These are phyloP conservation scores for Ferrisia virgata DNA, from an alignment of 2,888 invertebrate genomes.

Conservation along the genomic window DNA sequence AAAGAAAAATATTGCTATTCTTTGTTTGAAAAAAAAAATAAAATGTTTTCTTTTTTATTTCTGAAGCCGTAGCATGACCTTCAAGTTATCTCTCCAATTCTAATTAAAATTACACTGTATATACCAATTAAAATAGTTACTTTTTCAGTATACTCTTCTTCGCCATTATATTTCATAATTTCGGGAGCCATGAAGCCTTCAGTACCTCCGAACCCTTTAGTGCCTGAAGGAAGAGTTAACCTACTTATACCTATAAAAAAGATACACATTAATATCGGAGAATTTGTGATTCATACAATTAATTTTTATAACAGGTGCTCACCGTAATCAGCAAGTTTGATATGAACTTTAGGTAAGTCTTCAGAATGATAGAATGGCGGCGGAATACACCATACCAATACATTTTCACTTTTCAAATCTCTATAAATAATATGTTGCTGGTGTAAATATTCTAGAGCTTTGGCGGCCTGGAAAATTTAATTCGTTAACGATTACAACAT, in stretches of 20 bases:
- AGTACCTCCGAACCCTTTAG: constrained; percentile 97
- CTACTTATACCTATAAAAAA: constrained; percentile 70
- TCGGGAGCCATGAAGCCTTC: constrained; percentile 99
- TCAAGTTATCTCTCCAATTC: too few species aligned
- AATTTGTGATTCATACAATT: not conserved
- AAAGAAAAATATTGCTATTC: too few species aligned
- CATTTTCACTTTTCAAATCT: constrained; percentile 93
- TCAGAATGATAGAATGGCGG: constrained; percentile 62
- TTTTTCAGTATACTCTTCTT: constrained; percentile 98
- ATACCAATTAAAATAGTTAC: constrained; percentile 58
- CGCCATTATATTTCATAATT: constrained; percentile 96
- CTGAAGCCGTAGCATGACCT: too few species aligned
- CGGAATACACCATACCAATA: constrained; percentile 96
- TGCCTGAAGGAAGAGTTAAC: constrained; percentile 81
- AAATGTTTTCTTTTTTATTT: too few species aligned
- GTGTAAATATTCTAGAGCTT: constrained; percentile 94
- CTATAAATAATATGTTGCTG: constrained; percentile 88
- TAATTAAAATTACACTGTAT: too few species aligned
- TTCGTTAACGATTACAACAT: constrained; percentile 37
- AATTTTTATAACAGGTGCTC: constrained; percentile 47
- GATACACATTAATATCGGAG: not conserved
- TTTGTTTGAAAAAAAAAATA: too few species aligned
- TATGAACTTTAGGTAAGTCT: constrained; percentile 63
- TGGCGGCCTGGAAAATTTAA: constrained; percentile 62
- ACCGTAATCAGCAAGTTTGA: constrained; percentile 96